phyloP scores from a whole-genome alignment of 2,113 vertebrate species.

The Naja naja region DNA sequence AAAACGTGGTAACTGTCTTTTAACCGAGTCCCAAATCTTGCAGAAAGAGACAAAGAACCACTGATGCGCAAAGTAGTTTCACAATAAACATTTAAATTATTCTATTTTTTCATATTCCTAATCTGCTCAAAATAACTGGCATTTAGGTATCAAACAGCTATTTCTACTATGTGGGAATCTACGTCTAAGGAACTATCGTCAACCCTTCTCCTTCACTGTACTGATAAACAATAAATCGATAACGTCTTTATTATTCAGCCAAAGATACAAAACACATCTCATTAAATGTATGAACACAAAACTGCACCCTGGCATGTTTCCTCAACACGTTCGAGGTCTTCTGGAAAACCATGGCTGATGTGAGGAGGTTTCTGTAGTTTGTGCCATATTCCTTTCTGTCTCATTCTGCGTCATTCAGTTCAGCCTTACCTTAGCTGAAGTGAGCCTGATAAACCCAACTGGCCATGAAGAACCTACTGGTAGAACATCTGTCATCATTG shows the following conservation, averaged over 20 bases:
- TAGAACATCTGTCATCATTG: not conserved
- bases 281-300: not conserved
- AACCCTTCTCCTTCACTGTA: not conserved
- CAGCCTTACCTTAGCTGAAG: not conserved
- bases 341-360: slow-evolving; percentile 1
- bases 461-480: not conserved
- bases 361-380: slow-evolving; percentile 33
- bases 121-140: not conserved
- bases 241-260: not conserved
- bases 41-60: not conserved
- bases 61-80: not conserved
- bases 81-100: not conserved
- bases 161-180: not conserved
- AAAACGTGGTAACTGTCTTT: not conserved
- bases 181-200: not conserved
- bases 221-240: not conserved
- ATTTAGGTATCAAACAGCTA: not conserved
- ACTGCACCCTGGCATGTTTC: slow-evolving; percentile 54
- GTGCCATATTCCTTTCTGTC: accelerated
- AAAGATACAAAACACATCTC: not conserved
- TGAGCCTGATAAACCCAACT: not conserved
- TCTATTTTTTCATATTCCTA: not conserved
- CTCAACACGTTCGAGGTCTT: slow-evolving; percentile 29
- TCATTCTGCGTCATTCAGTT: not conserved
- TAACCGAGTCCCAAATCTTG: not conserved